Base-by-base conservation (phyloP, 1,140 invertebrate genomes). In the Chelonus insularis region DNA sequence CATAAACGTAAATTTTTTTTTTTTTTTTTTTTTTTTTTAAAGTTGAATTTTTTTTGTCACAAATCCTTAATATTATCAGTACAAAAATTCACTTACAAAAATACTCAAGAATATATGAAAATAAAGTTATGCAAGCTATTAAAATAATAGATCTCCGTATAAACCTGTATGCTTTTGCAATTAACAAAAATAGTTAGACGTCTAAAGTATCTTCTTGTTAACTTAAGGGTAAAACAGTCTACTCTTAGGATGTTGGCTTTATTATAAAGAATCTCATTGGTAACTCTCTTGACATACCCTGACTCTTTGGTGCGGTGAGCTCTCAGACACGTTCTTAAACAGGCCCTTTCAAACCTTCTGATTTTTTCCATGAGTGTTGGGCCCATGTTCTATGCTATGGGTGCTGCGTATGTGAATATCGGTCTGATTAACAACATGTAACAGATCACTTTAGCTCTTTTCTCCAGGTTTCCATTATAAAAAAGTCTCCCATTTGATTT, bases 381-480 rank as follows among this genome's bases (percentile, higher is more conserved):
- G 7, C 20, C 32, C 2, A 52, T 29, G 21, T 63, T 63, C 41
- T 34, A 61, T 8, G n/a, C 32, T 34, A 61, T 47, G 0, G 59
- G 59, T 1, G 47, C 32, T 21, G 25, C 61, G 23, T 63, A 63
- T 3, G 64, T 67, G 11, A 67, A 21, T 0, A 69, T 55, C 0
- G 67, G 68, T n/a, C 65, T 18, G 3, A 72, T 61, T 6, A 70
- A 29, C 8, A 43, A 20, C n/a, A 34, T 23, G 9, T 59, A 64
- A 16, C 57, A 64, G 1, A 64, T 64, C 1, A 64, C 23, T 48
- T 59, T 64, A 4, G 48, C 57, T 47, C 36, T 59, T 14, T 4
- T 6, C 1, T 21, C 21, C 6, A 59, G 8, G 4, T 58, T 29
- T 58, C 54, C 55, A n/a, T 63, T 56, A 20, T 58, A 55, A 11